phyloP scores from a whole-genome alignment of 2,113 vertebrate species.

The Eptesicus fuscus region DNA sequence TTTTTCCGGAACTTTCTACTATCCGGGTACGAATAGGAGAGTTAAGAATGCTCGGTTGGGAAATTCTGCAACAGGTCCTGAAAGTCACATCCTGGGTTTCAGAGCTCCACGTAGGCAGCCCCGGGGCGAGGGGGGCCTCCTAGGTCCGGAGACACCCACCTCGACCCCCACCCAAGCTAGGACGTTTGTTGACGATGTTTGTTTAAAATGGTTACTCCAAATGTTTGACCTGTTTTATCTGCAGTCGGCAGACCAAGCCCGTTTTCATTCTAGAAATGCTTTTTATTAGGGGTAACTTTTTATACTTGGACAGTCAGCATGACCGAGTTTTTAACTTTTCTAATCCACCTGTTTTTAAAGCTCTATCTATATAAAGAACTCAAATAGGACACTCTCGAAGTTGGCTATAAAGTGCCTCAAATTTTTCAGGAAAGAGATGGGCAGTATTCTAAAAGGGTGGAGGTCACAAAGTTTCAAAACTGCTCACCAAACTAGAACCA shows the following conservation, averaged over 20 bases:
- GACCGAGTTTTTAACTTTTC: background rate
- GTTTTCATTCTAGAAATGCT: conserved; percentile 24
- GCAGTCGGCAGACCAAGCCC: background rate
- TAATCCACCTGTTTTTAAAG: conserved; percentile 28
- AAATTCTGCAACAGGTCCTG: conserved; percentile 51
- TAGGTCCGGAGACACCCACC: background rate
- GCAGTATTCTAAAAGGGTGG: background rate
- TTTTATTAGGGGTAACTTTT: conserved; percentile 1
- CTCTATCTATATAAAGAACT: background rate
- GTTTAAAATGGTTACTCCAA: conserved; percentile 6
- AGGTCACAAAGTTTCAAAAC: background rate
- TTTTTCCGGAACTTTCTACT: conserved; percentile 20
- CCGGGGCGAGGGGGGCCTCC: background rate
- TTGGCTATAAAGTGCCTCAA: background rate
- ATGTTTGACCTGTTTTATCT: conserved; percentile 31
- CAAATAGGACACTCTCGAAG: background rate
- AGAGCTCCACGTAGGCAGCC: conserved; percentile 44
- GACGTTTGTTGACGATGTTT: background rate
- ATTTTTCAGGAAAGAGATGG: background rate
- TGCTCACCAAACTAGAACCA: background rate
- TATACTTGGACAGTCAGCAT: background rate
- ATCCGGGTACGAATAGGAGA: background rate
- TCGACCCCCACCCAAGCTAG: background rate
- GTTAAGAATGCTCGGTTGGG: background rate
- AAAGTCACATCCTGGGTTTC: background rate